Base-by-base conservation (phyloP, 2,113 vertebrate species). In the Maccullochella peelii region DNA sequence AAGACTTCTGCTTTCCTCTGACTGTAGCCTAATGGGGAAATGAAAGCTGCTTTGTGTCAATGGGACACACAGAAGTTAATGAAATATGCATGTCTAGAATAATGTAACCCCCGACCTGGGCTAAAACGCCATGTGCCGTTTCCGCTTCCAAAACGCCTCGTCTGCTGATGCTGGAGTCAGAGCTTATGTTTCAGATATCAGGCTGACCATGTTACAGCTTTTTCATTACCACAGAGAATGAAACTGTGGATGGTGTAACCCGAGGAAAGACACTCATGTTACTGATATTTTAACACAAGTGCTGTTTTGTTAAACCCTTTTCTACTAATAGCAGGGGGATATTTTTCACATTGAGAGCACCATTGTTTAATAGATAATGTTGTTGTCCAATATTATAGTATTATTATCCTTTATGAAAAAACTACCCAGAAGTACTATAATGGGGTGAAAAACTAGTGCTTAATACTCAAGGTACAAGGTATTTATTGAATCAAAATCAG, bases 11-110 rank as follows among this genome's bases (percentile, higher is more conserved):
- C 82, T 91, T 89, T 89, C 59, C 70, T 84, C 57, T 27, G 44
- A 78, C 91, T 70, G 57, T 52, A 15, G 78, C 57, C 71, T 84
- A 66, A 91, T 89, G 84, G 89, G 86, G 92, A 92, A 92, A 88
- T 86, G 90, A 93, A 92, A 94, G 93, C 86, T 78, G 77, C 86
- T 75, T 73, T 89, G 88, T 91, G 85, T 92, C 88, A 80, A 72
- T 85, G 88, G 81, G 87, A 75, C 82, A 83, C 88, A 82, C 57
- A 84, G 74, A 86, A 82, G 79, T 89, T 88, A 84, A 91, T 93
- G 72, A 91, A 93, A 91, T 90, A 90, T 88, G 82, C 75, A 90
- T 86, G 80, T 70, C 73, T 47, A 79, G 72, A 78, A 82, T 82
- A 82, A 91, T 82, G 81, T 83, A 86, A 93, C 77, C 69, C 33